A percentile compares a stretch with the other conserved stretches of the same genome.
Conservation (phyloP, 2,797 vertebrate species). For the Siniperca obscura region DNA sequence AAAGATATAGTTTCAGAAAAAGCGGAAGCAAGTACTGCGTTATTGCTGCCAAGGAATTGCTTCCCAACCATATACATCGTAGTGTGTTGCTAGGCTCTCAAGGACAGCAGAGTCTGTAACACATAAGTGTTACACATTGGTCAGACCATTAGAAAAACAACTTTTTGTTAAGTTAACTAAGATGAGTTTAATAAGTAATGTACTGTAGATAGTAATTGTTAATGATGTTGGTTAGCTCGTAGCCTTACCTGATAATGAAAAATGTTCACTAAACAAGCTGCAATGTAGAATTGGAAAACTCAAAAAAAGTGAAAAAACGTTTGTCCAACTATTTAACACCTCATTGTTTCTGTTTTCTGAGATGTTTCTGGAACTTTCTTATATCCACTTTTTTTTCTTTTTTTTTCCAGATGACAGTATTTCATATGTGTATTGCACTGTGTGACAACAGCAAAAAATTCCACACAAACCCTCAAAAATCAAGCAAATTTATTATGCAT, state of each 20-base stretch:
- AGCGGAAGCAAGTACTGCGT: not conserved
- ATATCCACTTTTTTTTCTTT: too few species aligned
- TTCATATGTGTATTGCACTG: not conserved
- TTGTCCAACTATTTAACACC: not conserved
- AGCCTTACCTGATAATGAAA: constrained; percentile 5
- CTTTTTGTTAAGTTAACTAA: constrained; percentile 25
- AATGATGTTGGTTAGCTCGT: not conserved
- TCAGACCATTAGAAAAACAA: constrained; percentile 29
- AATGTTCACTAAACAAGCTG: not conserved
- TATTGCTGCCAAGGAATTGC: constrained; percentile 37
- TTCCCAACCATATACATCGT: constrained; percentile 14
- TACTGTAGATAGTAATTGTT: not conserved
- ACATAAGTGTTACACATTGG: constrained; percentile 19
- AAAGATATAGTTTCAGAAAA: constrained; percentile 33
- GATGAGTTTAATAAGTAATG: constrained; percentile 15
- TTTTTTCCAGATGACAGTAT: not conserved
- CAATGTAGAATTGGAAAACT: not conserved
- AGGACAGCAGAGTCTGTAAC: constrained; percentile 18
- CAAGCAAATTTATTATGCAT: not conserved
- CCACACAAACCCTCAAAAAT: not conserved
- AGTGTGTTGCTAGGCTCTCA: constrained; percentile 38
- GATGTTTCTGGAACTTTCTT: not conserved
- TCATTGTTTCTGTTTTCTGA: not conserved
- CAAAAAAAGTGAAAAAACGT: not conserved
- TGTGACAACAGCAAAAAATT: not conserved